phyloP scores from a whole-genome alignment of 2,113 vertebrate species.

The Pluvialis apricaria region DNA sequence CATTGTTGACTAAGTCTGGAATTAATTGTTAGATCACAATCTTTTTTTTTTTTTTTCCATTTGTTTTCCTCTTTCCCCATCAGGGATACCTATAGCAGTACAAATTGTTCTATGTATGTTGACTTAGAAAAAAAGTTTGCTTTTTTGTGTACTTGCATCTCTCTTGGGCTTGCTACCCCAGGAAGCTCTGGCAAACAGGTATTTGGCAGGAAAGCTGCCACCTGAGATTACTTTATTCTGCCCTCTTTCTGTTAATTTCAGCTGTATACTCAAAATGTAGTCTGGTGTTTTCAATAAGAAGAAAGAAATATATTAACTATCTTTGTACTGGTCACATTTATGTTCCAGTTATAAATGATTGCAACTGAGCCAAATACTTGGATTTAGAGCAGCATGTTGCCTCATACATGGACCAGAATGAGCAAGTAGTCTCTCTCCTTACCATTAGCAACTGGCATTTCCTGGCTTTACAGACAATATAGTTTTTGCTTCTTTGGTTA shows the following conservation, averaged over 20 bases:
- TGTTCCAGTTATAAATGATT: not conserved
- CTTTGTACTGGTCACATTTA: not conserved
- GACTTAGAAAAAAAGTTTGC: not conserved
- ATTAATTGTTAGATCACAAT: not conserved
- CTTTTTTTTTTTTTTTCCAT: not conserved
- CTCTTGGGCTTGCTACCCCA: not conserved
- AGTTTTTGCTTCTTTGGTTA: not conserved
- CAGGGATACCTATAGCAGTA: not conserved
- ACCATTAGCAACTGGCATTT: not conserved
- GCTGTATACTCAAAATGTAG: not conserved
- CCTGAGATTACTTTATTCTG: not conserved
- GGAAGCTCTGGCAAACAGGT: not conserved
- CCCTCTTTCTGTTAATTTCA: not conserved
- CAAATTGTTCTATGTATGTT: not conserved
- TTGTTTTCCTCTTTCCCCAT: not conserved
- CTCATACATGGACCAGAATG: not conserved
- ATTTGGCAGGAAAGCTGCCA: not conserved
- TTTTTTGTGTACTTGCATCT: not conserved
- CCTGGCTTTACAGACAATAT: not conserved
- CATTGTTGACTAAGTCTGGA: not conserved
- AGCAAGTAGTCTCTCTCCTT: not conserved
- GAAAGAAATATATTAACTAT: not conserved
- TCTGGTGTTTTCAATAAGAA: not conserved
- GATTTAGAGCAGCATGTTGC: not conserved
- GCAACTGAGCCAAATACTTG: not conserved